A percentile compares a stretch with the other conserved stretches of the same genome.
These are phyloP conservation scores for Agonopterix subpropinquella DNA, from an alignment of 2,888 invertebrate species.

Conservation along the genomic window DNA sequence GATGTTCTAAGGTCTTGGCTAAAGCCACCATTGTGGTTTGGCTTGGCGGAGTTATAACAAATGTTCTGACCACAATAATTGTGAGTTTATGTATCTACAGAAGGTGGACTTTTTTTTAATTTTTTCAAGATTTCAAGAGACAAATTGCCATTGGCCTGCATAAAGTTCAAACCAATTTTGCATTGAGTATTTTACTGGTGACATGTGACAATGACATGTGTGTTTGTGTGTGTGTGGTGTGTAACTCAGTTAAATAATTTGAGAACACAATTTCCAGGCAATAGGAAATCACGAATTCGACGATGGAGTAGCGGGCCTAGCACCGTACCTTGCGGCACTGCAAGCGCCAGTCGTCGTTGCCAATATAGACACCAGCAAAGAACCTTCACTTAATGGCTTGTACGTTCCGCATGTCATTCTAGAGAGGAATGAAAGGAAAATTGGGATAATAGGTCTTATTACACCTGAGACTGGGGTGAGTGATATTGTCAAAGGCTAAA, in stretches of 20 bases:
- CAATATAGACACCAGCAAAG: slow-evolving; percentile 81
- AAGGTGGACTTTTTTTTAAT: too few relatives aligned
- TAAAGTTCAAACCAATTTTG: too few relatives aligned
- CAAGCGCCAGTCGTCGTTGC: slow-evolving; percentile 82
- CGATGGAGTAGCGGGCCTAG: slow-evolving; percentile 80
- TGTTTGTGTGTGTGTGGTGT: too few relatives aligned
- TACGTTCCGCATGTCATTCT: slow-evolving; percentile 80
- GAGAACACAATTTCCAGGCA: slow-evolving; percentile 71
- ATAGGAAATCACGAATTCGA: slow-evolving; percentile 94
- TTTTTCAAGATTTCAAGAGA: too few relatives aligned
- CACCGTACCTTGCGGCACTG: slow-evolving; percentile 80
- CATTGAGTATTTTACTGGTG: too few relatives aligned
- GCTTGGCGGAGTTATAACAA: too few relatives aligned
- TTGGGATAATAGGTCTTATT: slow-evolving; percentile 89
- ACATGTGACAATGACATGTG: too few relatives aligned
- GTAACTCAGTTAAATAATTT: not conserved
- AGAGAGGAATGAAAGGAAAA: slow-evolving; percentile 78
- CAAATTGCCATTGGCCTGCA: too few relatives aligned
- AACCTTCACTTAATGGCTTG: slow-evolving; percentile 77
- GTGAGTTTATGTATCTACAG: too few relatives aligned
- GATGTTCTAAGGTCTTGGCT: too few relatives aligned
- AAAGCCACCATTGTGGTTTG: too few relatives aligned
- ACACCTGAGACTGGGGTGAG: slow-evolving; percentile 78
- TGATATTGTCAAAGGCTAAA: not conserved
- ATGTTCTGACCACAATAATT: too few relatives aligned